These are phyloP conservation scores for Leucoraja ocellata DNA, from an alignment of 2,797 vertebrate species.

Conservation along the genomic window DNA sequence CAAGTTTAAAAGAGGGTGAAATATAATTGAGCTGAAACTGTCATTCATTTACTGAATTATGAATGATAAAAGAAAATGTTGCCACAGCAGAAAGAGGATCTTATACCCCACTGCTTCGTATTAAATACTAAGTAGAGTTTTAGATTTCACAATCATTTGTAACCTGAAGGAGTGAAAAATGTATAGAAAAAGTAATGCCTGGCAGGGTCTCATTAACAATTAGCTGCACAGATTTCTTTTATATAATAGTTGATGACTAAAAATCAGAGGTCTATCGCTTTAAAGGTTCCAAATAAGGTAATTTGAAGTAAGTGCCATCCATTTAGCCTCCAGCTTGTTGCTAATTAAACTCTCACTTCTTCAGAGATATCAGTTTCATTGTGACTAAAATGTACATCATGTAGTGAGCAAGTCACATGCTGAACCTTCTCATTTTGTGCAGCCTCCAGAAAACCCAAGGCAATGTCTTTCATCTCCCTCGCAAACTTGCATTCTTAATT, in stretches of 20 bases:
- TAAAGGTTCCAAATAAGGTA: neutral
- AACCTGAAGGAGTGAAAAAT: neutral
- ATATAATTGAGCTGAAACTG: neutral
- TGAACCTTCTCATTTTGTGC: neutral
- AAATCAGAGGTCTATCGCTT: neutral
- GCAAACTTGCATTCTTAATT: constrained; percentile 11
- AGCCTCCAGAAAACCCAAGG: constrained; percentile 9
- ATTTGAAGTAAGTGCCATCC: neutral
- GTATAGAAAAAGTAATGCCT: neutral
- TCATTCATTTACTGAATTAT: neutral
- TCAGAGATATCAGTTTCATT: neutral
- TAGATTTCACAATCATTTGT: neutral
- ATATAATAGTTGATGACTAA: neutral
- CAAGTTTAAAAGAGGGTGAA: neutral
- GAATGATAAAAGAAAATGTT: neutral
- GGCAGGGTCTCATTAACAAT: neutral
- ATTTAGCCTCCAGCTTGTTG: constrained; percentile 3
- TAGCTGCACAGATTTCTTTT: neutral
- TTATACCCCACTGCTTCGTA: neutral
- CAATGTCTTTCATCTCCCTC: neutral
- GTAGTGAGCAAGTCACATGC: neutral
- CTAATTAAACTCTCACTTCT: constrained; percentile 15
- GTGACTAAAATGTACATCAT: neutral
- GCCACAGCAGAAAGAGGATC: neutral
- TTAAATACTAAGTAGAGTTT: neutral